A percentile compares a stretch with the other conserved stretches of the same genome.
Conservation (phyloP, 2,888 invertebrate genomes). For the Nectonema munidae region DNA sequence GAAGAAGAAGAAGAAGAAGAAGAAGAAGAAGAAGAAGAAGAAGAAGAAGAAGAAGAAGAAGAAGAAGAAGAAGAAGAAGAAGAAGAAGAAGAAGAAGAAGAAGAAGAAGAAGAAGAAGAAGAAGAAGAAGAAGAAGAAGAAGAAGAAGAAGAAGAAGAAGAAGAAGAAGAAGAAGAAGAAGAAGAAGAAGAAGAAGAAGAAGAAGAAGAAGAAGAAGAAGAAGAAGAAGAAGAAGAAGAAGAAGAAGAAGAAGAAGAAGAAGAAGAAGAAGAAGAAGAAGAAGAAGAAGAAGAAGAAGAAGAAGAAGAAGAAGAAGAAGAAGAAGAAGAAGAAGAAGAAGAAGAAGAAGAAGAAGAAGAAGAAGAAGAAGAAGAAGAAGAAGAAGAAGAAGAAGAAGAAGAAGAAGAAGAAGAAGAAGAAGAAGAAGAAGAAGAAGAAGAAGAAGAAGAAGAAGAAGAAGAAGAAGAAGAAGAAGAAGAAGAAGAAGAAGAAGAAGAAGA, state of each 20-base stretch:
- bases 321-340: slow-evolving; percentile 5
- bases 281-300: slow-evolving; percentile 5
- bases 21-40: slow-evolving; percentile 15
- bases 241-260: slow-evolving; percentile 11
- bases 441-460: slow-evolving; percentile 5
- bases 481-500: slow-evolving; percentile 5
- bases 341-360: slow-evolving; percentile 5
- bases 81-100: slow-evolving; percentile 5
- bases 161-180: slow-evolving; percentile 13
- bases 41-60: slow-evolving; percentile 16
- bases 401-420: slow-evolving; percentile 5
- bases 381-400: slow-evolving; percentile 5
- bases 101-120: slow-evolving; percentile 9
- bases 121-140: slow-evolving; percentile 13
- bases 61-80: slow-evolving; percentile 7
- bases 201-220: neutral
- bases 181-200: slow-evolving; percentile 11
- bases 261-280: slow-evolving; percentile 5
- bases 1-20: slow-evolving; percentile 14
- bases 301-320: slow-evolving; percentile 5
- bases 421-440: slow-evolving; percentile 5
- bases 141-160: slow-evolving; percentile 7
- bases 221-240: neutral
- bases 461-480: slow-evolving; percentile 5
- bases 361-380: slow-evolving; percentile 5